These are phyloP conservation scores for Upupa epops DNA, from an alignment of 2,113 vertebrate species.

Conservation along the genomic window DNA sequence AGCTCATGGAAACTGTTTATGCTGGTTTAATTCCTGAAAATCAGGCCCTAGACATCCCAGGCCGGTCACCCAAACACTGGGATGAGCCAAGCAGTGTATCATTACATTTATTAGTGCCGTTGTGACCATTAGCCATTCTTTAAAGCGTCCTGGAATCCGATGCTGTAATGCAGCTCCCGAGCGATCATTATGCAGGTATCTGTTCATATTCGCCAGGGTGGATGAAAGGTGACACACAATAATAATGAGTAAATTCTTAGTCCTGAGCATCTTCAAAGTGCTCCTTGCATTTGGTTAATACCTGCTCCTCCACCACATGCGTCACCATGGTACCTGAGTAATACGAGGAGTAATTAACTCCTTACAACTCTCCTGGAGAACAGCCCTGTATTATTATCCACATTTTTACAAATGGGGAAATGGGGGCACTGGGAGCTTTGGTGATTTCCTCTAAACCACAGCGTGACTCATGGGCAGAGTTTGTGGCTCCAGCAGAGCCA, in stretches of 20 bases:
- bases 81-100: neutral
- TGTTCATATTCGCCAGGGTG: neutral
- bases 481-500: neutral
- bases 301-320: neutral
- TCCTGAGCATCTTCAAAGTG: conserved; percentile 28
- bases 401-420: conserved; percentile 48
- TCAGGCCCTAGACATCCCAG: neutral
- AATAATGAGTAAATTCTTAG: conserved; percentile 18
- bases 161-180: neutral
- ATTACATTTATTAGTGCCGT: conserved; percentile 12
- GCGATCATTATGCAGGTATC: conserved; percentile 20
- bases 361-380: neutral
- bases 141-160: conserved; percentile 33
- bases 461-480: neutral
- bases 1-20: neutral
- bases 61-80: neutral
- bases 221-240: conserved; percentile 51
- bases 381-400: conserved; percentile 24
- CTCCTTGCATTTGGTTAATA: neutral
- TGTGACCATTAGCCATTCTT: neutral
- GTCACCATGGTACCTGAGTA: conserved; percentile 49
- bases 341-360: neutral
- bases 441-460: neutral
- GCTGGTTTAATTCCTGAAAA: conserved; percentile 4
- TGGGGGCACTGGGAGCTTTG: conserved; percentile 5